Evolutionary conservation across 1,140 invertebrate genomes (phyloP), one percentile per base, ranked within the genome.

Genomic region (Leptinotarsa defecta): DNA sequence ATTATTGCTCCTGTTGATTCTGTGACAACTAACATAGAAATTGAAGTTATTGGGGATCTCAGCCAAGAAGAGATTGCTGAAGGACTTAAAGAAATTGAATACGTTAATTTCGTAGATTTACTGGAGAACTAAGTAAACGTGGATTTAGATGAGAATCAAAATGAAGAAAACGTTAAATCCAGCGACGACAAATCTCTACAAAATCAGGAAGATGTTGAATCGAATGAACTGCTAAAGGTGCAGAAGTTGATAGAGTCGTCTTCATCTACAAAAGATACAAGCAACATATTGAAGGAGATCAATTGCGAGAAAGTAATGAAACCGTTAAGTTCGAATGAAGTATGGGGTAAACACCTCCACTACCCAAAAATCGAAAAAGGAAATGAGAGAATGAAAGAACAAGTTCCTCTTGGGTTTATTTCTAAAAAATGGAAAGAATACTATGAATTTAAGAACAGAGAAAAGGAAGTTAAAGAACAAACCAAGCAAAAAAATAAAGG

Each of bases 381-480:
- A 65, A 27, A 17, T n/a, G 24, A 27, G 20, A 65, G 3, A 65
- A 65, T 27, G 13, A 13, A 65, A 20, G 63, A 22, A 15, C 15
- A 27, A 65, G 63, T 27, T 13, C 63, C 63, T 65, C 24, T 65
- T 15, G 63, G 15, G 15, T 17, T 20, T 20, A 3, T 65, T 13
- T 65, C 63, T 8, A 65, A 65, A 27, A 22, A 65, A 27, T 65
- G 63, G 15, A 65, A 65, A 65, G 17, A 65, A 65, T 65, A 20
- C 15, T 15, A 65, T 65, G 63, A 57, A 57, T 57, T 57, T n/a
- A 57, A 13, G 1, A 57, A 57, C 5, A 57, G n/a, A n/a, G 52
- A 15, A 57, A 57, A 13, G 2, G 52, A 57, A 17, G 52, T 1
- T 15, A 57, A 57, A 57, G 3, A n/a, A 57, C 52, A 4, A n/a